Base-by-base conservation (phyloP, 2,888 invertebrate species). In the Tipula vernalis region DNA sequence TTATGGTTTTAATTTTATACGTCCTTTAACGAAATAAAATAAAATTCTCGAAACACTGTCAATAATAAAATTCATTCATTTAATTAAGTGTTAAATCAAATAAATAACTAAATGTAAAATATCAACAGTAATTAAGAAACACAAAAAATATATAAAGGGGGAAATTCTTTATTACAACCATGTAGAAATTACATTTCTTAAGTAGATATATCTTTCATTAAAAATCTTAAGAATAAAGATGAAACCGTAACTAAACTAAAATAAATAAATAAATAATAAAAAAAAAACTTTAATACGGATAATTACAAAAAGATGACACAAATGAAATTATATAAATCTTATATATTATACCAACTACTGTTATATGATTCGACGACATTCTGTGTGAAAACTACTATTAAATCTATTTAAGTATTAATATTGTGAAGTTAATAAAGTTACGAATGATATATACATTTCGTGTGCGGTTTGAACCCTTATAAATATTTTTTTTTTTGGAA, bases 381-480 rank as follows among this genome's bases (percentile, higher is more conserved):
- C 71, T 71, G 71, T 71, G 71, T 71, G 71, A 71, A 71, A 71
- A 71, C 71, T 71, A 71, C 71, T 71, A 71, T 71, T 71, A 71
- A 71, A 71, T 71, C 71, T 71, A 71, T 71, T 71, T 71, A 71
- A 71, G 71, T 57, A 57, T 57, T n/a, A 15, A 57, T 15, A 57
- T 57, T 57, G 51, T 71, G 71, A 71, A 18, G 71, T 71, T 71
- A 71, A 71, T 71, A 71, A 71, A 71, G 71, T 28, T 28, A 71
- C 71, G 71, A 71, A 71, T 71, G 71, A 71, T 71, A 28, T 71
- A 71, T 71, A 71, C 28, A 71, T 71, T 71, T 71, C 51, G n/a
- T 71, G 71, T 71, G 71, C 5, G 18, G 18, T 71, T 18, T 71
- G 71, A 71, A 71, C 71, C 71, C 71, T 71, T 71, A 71, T 71